Conservation (phyloP, 2,888 invertebrate genomes). For the Drosophila eohydei region DNA sequence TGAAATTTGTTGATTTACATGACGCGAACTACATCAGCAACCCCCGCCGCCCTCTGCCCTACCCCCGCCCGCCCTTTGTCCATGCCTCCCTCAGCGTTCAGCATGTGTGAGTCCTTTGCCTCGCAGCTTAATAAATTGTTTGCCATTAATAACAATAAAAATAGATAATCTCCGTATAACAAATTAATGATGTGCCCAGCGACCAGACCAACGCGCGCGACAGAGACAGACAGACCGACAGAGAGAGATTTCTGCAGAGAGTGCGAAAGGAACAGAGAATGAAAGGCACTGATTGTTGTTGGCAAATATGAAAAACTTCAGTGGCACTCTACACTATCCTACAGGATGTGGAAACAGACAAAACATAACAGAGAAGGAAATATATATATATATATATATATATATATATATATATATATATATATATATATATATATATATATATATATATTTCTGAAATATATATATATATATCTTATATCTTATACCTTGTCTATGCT, state of each 20-base stretch:
- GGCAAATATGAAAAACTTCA: slow-evolving; percentile 63
- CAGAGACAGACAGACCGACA: background rate
- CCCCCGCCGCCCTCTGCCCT: background rate
- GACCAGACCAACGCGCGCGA: slow-evolving; percentile 25
- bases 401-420: background rate
- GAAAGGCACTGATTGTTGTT: slow-evolving; percentile 33
- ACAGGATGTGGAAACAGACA: slow-evolving; percentile 8
- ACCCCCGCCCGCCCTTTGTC: background rate
- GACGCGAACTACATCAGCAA: slow-evolving; percentile 36
- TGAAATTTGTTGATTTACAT: slow-evolving; percentile 77
- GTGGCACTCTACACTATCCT: slow-evolving; percentile 46
- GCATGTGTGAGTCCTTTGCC: slow-evolving; percentile 63
- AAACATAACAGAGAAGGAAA: background rate
- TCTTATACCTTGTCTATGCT: background rate
- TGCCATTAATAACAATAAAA: slow-evolving; percentile 84
- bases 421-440: background rate
- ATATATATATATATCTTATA: background rate
- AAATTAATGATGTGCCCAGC: slow-evolving; percentile 81
- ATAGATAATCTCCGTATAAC: slow-evolving; percentile 83
- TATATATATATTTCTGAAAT: too few relatives aligned
- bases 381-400: background rate
- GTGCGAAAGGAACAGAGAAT: background rate
- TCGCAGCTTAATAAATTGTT: slow-evolving; percentile 81
- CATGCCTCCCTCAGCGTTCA: slow-evolving; percentile 6
- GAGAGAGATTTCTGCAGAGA: background rate